Evolutionary conservation across 2,113 vertebrate genomes (phyloP).

Genomic region (Pollimyrus isidori): DNA sequence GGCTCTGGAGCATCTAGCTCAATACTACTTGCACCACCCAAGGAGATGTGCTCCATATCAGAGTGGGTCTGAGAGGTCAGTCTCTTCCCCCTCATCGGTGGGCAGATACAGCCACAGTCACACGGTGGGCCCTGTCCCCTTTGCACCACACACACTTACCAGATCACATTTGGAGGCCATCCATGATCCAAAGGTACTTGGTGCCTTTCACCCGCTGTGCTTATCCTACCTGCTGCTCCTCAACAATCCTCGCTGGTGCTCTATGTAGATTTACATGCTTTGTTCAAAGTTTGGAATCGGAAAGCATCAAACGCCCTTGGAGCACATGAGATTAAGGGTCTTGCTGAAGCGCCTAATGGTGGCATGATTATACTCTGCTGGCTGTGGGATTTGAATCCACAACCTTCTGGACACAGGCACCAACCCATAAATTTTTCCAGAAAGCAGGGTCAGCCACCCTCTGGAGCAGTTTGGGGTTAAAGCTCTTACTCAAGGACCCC

Average conservation of each 20-base stretch:
- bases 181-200: neutral
- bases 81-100: neutral
- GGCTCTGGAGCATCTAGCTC: conserved; percentile 49
- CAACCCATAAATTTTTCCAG: neutral
- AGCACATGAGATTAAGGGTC: neutral
- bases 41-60: neutral
- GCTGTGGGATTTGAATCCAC: neutral
- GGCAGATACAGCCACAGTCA: neutral
- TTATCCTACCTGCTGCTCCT: neutral
- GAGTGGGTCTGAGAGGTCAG: neutral
- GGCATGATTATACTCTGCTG: neutral
- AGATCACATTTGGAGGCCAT: neutral
- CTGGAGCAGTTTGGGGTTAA: neutral
- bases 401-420: neutral
- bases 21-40: neutral
- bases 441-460: neutral
- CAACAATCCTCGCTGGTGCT: neutral
- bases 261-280: neutral
- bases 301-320: neutral
- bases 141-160: neutral
- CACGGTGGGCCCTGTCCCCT: neutral
- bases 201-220: neutral
- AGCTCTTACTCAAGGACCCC: neutral
- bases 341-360: neutral
- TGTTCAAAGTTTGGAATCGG: neutral